These are phyloP conservation scores for Agelaius phoeniceus DNA, from an alignment of 2,113 vertebrate species.

Conservation along the genomic window DNA sequence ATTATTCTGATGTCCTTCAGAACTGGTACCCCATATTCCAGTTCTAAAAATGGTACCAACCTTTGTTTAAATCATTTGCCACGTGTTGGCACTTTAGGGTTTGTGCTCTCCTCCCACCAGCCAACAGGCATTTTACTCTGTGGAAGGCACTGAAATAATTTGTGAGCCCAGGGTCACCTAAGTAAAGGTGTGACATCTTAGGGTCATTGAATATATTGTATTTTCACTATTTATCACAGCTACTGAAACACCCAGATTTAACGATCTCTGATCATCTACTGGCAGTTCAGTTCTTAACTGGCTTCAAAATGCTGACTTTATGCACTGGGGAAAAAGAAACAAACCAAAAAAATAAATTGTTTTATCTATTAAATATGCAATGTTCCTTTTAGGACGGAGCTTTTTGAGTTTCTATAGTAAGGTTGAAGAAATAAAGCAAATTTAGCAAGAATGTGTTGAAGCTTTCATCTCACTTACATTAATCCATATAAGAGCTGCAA, in stretches of 20 bases:
- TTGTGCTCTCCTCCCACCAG: neutral
- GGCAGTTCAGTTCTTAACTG: neutral
- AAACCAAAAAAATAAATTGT: rapidly evolving
- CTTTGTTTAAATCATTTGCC: neutral
- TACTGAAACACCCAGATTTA: constrained; percentile 9
- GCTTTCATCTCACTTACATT: neutral
- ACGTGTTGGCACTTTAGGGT: rapidly evolving
- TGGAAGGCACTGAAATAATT: neutral
- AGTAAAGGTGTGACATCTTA: neutral
- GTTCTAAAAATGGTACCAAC: neutral
- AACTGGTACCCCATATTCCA: rapidly evolving
- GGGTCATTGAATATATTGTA: neutral
- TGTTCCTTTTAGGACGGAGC: neutral
- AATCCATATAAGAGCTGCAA: neutral
- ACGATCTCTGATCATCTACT: neutral
- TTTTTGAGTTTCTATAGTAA: neutral
- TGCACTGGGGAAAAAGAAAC: rapidly evolving
- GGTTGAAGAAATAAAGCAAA: neutral
- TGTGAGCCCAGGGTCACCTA: neutral
- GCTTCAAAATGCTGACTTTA: neutral
- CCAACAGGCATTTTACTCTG: neutral
- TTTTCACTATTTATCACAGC: constrained; percentile 48
- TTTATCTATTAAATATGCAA: neutral
- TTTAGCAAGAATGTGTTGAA: neutral
- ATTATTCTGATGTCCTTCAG: neutral